Base-by-base conservation (phyloP, 2,888 invertebrate species). In the Dinocampus coccinellae region DNA sequence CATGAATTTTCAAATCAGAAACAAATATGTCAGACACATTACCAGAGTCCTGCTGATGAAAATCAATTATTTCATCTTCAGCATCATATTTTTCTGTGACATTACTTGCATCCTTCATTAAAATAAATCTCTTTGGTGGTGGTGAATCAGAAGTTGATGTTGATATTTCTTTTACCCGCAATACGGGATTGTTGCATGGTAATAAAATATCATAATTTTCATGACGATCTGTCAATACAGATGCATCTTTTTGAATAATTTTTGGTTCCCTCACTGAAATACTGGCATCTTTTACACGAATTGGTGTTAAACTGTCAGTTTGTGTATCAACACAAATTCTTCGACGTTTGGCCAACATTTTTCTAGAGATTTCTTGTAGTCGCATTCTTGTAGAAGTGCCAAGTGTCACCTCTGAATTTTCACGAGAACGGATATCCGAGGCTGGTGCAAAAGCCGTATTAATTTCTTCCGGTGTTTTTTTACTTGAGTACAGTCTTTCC, bases 401-500 rank as follows among this genome's bases (percentile, higher is more conserved):
- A 26, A 81, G 69, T 73, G 81, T 84, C 1, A 79, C 76, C 11
- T 84, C 84, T 6, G 80, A 76, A 47, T 77, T 80, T 47, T 83
- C 83, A 0, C 84, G 82, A 0, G 85, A 83, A 3, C 81, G 78
- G 11, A 75, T 71, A 22, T 79, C 81, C 66, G 76, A 75, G 60
- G 72, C 79, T 10, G 82, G 77, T 7, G 78, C 62, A 13, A 77
- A 69, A n/a, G 74, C 66, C 76, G 70, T 65, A 70, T 36, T 72
- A 57, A 29, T 58, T 3, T 86, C 85, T 24, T 83, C 85, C 1
- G 72, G 10, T 0, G 71, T 73, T 62, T 84, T 85, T 36, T 80
- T 83, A 47, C 82, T 92, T 0, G 91, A 89, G 81, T 93, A 93
- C 13, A 93, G 86, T 78, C 93, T 88, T 78, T 91, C 91, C 2